These are phyloP conservation scores for Caenorhabditis sp. DNA, from an alignment of 2,888 invertebrate species.

Conservation along the genomic window DNA sequence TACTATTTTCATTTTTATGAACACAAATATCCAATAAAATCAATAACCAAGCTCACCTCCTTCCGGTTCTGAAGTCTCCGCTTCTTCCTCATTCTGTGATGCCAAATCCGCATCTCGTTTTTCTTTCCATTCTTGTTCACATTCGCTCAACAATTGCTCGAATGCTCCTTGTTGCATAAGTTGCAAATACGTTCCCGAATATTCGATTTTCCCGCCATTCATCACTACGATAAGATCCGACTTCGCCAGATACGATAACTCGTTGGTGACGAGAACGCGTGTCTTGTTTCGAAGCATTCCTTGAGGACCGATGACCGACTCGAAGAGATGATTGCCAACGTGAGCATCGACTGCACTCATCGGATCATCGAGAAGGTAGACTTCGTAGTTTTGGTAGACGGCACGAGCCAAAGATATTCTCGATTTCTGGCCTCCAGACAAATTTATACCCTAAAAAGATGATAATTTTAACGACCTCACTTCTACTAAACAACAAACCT, in stretches of 20 bases:
- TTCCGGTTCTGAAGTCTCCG: conserved; percentile 47
- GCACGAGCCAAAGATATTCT: conserved; percentile 89
- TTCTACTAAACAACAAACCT: conserved; percentile 39
- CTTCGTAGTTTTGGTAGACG: conserved; percentile 86
- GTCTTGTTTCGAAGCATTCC: conserved; percentile 76
- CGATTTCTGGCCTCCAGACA: conserved; percentile 72
- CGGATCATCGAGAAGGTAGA: conserved; percentile 94
- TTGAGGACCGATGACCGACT: conserved; percentile 66
- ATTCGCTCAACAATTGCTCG: conserved; percentile 63
- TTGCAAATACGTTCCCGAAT: conserved; percentile 64
- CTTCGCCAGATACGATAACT: conserved; percentile 88
- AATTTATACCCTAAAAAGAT: conserved; percentile 64
- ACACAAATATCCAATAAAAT: no score
- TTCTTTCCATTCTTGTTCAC: conserved; percentile 54
- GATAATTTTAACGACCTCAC: neutral
- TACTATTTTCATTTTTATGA: no score
- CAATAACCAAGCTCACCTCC: no score
- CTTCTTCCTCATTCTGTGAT: conserved; percentile 24
- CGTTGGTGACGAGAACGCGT: conserved; percentile 91
- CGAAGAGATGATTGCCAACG: conserved; percentile 86
- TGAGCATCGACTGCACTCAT: conserved; percentile 93
- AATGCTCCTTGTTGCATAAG: conserved; percentile 64
- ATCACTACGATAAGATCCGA: conserved; percentile 90
- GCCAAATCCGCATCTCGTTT: conserved; percentile 32
- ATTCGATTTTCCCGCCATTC: conserved; percentile 73